Percentiles rank a stretch among this genome's conserved stretches.
Evolutionary conservation across 2,113 vertebrate species (phyloP).

Genomic region (Hoplias malabaricus): DNA sequence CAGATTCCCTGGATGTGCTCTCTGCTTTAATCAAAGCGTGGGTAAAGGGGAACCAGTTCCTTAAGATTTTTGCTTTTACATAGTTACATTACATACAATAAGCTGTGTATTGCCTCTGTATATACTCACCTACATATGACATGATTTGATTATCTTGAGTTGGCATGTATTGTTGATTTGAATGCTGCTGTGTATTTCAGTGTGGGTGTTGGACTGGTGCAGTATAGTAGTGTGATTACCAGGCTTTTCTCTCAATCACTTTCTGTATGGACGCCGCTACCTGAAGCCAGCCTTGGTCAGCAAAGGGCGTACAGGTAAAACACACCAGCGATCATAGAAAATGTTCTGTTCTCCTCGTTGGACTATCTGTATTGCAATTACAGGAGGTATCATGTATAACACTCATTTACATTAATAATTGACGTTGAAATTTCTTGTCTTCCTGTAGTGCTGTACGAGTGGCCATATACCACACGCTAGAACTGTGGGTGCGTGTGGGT

Average conservation of each 20-base stretch:
- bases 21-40: constrained; percentile 80
- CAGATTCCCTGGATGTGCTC: constrained; percentile 78
- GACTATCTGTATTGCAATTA: not conserved
- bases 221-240: constrained; percentile 76
- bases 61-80: not conserved
- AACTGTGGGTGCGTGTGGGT: constrained; percentile 81
- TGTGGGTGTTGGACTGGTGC: constrained; percentile 77
- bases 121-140: not conserved
- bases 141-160: not conserved
- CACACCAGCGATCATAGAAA: not conserved
- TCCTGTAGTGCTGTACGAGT: constrained; percentile 73
- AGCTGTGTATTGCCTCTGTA: not conserved
- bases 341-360: not conserved
- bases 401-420: not conserved
- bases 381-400: not conserved
- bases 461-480: constrained; percentile 76
- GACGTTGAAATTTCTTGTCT: not conserved
- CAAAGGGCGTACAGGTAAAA: constrained; percentile 86
- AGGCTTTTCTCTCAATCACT: constrained; percentile 84
- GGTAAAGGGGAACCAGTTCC: constrained; percentile 59
- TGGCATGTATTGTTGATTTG: not conserved
- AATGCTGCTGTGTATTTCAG: constrained; percentile 52
- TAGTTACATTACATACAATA: not conserved
- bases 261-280: constrained; percentile 73
- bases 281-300: constrained; percentile 75